phyloP scores from a whole-genome alignment of 1,140 invertebrate species.

The Drosophila lacertosa region DNA sequence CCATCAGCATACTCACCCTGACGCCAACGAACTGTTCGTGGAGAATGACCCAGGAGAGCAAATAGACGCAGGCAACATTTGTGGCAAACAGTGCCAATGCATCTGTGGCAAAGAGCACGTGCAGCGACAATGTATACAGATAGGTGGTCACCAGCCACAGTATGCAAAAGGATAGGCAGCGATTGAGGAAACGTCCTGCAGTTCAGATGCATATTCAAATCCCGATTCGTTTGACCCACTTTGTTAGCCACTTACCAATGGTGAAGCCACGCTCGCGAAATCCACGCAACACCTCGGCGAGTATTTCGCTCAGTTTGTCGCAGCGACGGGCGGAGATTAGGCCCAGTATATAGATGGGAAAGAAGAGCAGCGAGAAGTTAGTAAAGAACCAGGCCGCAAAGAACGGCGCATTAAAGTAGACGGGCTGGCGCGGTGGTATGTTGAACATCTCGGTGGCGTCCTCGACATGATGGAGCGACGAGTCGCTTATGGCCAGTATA shows the following conservation, averaged over 20 bases:
- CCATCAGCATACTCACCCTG: slow-evolving; percentile 89
- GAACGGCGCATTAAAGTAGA: slow-evolving; percentile 91
- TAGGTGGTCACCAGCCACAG: slow-evolving; percentile 97
- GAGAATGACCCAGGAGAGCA: slow-evolving; percentile 97
- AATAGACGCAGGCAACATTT: slow-evolving; percentile 96
- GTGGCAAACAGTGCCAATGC: slow-evolving; percentile 96
- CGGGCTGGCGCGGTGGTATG: slow-evolving; percentile 72
- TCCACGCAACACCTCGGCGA: slow-evolving; percentile 91
- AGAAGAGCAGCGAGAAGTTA: slow-evolving; percentile 96
- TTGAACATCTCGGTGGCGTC: slow-evolving; percentile 83
- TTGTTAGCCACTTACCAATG: slow-evolving; percentile 86
- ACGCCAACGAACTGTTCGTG: slow-evolving; percentile 98
- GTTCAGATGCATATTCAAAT: neutral
- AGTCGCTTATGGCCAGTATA: slow-evolving; percentile 85
- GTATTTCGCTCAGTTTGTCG: slow-evolving; percentile 89
- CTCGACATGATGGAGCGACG: slow-evolving; percentile 79
- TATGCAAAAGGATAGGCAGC: slow-evolving; percentile 94
- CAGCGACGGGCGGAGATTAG: slow-evolving; percentile 89
- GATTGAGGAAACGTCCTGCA: slow-evolving; percentile 91
- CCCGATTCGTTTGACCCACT: neutral
- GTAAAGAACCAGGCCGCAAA: slow-evolving; percentile 98
- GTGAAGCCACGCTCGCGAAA: slow-evolving; percentile 95
- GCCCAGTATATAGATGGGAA: slow-evolving; percentile 93
- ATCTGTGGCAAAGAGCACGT: slow-evolving; percentile 94
- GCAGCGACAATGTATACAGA: slow-evolving; percentile 94